phyloP scores from a whole-genome alignment of 2,888 invertebrate species.

The Ophraella communa region DNA sequence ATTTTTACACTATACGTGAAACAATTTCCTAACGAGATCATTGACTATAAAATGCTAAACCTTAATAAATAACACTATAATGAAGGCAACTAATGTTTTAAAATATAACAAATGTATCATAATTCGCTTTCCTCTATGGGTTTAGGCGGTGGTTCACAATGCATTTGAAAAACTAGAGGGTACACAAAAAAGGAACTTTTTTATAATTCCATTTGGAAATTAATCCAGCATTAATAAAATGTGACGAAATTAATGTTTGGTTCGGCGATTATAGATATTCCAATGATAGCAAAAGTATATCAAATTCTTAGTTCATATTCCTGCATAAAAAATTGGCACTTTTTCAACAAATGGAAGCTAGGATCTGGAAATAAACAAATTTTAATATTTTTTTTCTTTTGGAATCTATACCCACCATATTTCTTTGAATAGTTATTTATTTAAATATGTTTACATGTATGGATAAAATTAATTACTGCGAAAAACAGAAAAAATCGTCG shows the following conservation, averaged over 20 bases:
- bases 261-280: too few species aligned
- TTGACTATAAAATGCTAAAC: conserved; percentile 51
- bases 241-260: not conserved
- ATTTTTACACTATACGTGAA: conserved; percentile 44
- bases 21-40: conserved; percentile 54
- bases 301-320: too few species aligned
- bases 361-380: too few species aligned
- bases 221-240: not conserved
- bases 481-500: too few species aligned
- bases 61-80: conserved; percentile 47
- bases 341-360: too few species aligned
- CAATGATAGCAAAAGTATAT: too few species aligned
- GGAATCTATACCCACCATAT: too few species aligned
- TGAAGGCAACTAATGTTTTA: conserved; percentile 40
- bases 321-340: too few species aligned
- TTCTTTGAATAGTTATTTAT: too few species aligned
- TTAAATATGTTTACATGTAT: too few species aligned
- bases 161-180: not conserved
- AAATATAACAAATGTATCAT: conserved; percentile 15
- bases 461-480: too few species aligned
- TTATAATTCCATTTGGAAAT: conserved; percentile 5
- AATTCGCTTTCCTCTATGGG: not conserved
- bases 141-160: conserved; percentile 9
- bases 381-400: too few species aligned
- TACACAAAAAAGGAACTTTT: conserved; percentile 1